phyloP scores from a whole-genome alignment of 2,113 vertebrate genomes.

The Mystacornis crossleyi region DNA sequence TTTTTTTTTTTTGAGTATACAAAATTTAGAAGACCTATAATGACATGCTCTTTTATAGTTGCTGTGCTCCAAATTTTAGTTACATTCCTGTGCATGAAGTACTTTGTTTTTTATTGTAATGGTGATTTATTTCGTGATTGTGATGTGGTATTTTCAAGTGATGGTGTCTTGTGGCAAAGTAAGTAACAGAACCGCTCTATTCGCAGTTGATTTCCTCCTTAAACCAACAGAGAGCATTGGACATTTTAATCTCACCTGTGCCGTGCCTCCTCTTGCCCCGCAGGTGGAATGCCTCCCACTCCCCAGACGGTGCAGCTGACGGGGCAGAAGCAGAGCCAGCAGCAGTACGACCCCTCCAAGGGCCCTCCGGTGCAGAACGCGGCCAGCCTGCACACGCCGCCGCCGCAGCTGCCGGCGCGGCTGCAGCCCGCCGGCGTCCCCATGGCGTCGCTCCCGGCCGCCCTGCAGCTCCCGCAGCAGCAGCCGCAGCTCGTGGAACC shows the following conservation, averaged over 20 bases:
- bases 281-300: slow-evolving; percentile 92
- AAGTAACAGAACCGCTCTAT: slow-evolving; percentile 22
- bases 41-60: neutral
- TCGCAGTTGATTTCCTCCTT: neutral
- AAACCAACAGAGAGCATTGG: neutral
- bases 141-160: slow-evolving; percentile 49
- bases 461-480: slow-evolving; percentile 83
- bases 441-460: slow-evolving; percentile 68
- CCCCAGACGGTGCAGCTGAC: slow-evolving; percentile 88
- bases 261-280: slow-evolving; percentile 59
- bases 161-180: slow-evolving; percentile 54
- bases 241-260: neutral
- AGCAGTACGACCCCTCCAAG: slow-evolving; percentile 91
- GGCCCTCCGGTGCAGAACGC: slow-evolving; percentile 93
- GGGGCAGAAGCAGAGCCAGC: slow-evolving; percentile 90
- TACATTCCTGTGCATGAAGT: slow-evolving; percentile 37
- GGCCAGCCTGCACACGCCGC: slow-evolving; percentile 89
- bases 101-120: slow-evolving; percentile 17
- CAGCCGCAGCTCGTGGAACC: slow-evolving; percentile 77
- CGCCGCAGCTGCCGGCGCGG: slow-evolving; percentile 85
- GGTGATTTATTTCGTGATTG: slow-evolving; percentile 41
- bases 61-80: slow-evolving; percentile 41
- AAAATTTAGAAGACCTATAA: neutral
- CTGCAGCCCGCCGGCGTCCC: slow-evolving; percentile 73
- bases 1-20: neutral